Conservation (phyloP, 2,888 invertebrate species). For the Lepidochitona cinerea region DNA sequence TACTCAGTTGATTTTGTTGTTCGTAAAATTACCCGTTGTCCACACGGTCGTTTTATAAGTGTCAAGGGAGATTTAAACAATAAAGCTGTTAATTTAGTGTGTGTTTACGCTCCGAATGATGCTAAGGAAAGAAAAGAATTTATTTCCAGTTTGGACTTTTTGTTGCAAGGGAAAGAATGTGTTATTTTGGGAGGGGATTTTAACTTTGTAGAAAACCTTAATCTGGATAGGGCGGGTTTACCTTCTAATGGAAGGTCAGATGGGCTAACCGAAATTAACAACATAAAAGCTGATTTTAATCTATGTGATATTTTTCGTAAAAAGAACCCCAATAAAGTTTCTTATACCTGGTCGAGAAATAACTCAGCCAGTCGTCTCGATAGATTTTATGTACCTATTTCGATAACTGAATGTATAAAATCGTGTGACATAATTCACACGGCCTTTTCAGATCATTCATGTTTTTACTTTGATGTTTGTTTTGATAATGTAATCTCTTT, state of each 20-base stretch:
- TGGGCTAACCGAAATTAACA: constrained; percentile 10
- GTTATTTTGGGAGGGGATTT: constrained; percentile 24
- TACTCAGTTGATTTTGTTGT: background rate
- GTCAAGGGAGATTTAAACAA: background rate
- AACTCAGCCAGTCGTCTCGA: background rate
- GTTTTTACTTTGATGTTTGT: background rate
- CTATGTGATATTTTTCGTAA: constrained; percentile 12
- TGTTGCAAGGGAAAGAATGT: background rate
- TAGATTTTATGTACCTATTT: background rate
- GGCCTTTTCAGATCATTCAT: background rate
- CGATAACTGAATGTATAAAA: background rate
- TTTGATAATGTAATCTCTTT: background rate
- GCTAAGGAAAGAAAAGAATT: background rate
- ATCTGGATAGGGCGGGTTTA: constrained; percentile 24
- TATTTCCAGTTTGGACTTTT: background rate
- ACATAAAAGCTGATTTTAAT: constrained; percentile 14
- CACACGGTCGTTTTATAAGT: background rate
- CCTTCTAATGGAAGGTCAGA: constrained; percentile 8
- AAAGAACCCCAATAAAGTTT: background rate
- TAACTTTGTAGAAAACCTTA: too few species aligned
- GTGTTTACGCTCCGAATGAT: background rate
- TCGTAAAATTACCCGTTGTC: background rate
- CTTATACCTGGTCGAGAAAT: background rate
- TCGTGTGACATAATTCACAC: background rate
- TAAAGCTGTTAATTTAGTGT: background rate